A percentile compares a stretch with the other conserved stretches of the same genome.
These are phyloP conservation scores for Mythimna albipuncta DNA, from an alignment of 2,888 invertebrate species.

Conservation along the genomic window DNA sequence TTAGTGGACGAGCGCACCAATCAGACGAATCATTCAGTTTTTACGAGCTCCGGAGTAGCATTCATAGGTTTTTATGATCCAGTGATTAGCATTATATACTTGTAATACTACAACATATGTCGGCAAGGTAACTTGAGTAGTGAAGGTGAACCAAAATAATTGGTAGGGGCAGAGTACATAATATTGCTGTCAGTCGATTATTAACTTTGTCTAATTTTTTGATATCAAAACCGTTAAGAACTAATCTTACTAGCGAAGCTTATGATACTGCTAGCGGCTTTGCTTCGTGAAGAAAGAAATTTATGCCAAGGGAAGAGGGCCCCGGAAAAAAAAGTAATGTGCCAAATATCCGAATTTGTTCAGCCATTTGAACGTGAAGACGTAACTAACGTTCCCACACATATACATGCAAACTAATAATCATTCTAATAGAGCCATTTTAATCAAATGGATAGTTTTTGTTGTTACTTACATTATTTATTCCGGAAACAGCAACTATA, in stretches of 20 bases:
- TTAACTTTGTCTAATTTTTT: too few species aligned
- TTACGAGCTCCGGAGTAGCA: constrained; percentile 29
- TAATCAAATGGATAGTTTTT: not conserved
- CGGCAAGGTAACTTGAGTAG: not conserved
- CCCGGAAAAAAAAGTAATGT: too few species aligned
- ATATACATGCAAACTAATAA: too few species aligned
- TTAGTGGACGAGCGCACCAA: constrained; percentile 14
- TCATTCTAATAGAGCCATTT: not conserved
- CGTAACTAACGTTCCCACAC: too few species aligned
- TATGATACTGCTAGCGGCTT: too few species aligned
- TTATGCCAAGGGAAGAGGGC: too few species aligned
- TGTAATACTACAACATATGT: not conserved
- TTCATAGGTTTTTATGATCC: constrained; percentile 30
- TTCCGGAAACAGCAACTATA: not conserved
- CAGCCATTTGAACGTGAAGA: too few species aligned
- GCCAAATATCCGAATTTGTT: too few species aligned
- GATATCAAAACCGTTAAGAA: too few species aligned
- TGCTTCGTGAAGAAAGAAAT: too few species aligned
- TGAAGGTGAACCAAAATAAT: constrained; percentile 22
- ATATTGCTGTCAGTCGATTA: too few species aligned
- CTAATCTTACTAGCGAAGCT: too few species aligned
- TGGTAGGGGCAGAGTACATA: not conserved
- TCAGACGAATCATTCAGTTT: constrained; percentile 40
- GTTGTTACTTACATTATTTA: not conserved
- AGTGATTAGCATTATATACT: constrained; percentile 10